Base-by-base conservation (phyloP, 2,888 invertebrate species). In the Cheilosia urbana region DNA sequence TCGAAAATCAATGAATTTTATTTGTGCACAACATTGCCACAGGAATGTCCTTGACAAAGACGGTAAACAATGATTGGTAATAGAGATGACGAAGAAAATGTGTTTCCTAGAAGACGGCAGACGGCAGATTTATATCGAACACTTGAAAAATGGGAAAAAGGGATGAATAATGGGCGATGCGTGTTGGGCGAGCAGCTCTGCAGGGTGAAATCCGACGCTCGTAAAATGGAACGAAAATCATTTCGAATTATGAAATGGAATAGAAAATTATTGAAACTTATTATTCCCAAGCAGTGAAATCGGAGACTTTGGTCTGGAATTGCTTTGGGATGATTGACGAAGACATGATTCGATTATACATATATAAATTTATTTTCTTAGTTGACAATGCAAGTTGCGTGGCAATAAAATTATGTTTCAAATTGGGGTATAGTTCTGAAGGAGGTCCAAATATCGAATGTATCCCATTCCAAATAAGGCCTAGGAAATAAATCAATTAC, bases 181-280 rank as follows among this genome's bases (percentile, higher is more conserved):
- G 77, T 77, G 82, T 71, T 57, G 69, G 71, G 17, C 47, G 40
- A 13, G 49, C 30, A 13, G 49, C 30, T 73, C 15, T 40, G 49
- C n/a, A 19, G 69, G 60, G 55, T 84, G 84, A 84, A 84, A 84
- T 76, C 47, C 37, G 80, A 84, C 30, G 40, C 55, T 84, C 80
- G 75, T 83, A 53, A 83, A 78, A 65, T 45, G 34, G n/a, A 47
- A n/a, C 49, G 19, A 73, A 19, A 15, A 37, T 40, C 60, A 21
- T 21, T 45, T 57, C 53, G 60, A 81, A 72, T 76, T 85, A 80
- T 85, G 85, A 80, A 71, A 72, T 81, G 55, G 76, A 81, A 77
- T 77, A 66, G 72, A 81, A 81, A 85, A 85, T 81, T 66, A 85
- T 85, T 81, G 75, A 58, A 81, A 57, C 63, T 81, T 85, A 76